Conservation (phyloP, 2,113 vertebrate species). For the Stegostoma tigrinum region DNA sequence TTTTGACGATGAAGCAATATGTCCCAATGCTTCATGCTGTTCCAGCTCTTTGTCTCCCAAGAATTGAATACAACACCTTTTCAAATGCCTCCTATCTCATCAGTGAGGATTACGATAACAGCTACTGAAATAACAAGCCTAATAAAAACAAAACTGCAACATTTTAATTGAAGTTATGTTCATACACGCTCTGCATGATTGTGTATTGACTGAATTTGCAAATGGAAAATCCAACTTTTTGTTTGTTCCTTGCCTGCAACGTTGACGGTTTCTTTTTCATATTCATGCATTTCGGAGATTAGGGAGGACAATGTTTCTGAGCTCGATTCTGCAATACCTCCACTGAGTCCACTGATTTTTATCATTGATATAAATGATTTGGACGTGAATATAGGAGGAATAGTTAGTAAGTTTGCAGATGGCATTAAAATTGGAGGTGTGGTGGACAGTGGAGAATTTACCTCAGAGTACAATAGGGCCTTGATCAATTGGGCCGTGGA, state of each 20-base stretch:
- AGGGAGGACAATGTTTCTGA: not conserved
- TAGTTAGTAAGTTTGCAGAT: no score
- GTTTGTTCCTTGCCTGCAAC: not conserved
- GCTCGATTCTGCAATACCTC: not conserved
- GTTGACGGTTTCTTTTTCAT: not conserved
- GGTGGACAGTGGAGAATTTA: no score
- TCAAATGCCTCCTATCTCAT: not conserved
- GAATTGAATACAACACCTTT: not conserved
- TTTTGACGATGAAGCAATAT: not conserved
- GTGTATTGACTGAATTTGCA: not conserved
- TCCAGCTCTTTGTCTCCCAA: not conserved
- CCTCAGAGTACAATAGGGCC: no score
- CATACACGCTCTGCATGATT: not conserved
- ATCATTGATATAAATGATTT: no score
- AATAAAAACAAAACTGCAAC: not conserved
- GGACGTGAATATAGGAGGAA: no score
- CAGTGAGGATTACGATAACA: not conserved
- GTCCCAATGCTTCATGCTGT: not conserved
- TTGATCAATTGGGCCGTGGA: no score
- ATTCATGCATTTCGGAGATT: not conserved
- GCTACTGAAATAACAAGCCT: not conserved
- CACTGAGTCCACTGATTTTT: no score
- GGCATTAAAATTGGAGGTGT: no score
- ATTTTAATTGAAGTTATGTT: slow-evolving; percentile 10
- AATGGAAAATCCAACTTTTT: not conserved